These are phyloP conservation scores for Caenorhabditis inopinata DNA, from an alignment of 1,140 invertebrate species.

Conservation along the genomic window DNA sequence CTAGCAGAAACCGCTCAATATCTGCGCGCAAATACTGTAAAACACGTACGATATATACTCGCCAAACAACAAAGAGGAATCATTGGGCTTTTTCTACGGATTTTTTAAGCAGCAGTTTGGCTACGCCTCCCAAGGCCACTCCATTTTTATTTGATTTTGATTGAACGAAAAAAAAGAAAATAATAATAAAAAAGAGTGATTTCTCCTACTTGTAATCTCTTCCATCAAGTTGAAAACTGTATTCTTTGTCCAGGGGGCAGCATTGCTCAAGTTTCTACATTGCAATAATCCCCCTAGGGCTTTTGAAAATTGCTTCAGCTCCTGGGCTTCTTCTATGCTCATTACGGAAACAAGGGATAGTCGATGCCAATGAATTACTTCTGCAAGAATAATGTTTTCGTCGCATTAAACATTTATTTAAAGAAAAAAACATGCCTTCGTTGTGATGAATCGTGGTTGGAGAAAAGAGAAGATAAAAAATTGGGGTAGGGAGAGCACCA, in stretches of 20 bases:
- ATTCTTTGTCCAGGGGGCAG: background rate
- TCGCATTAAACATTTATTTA: too few species aligned
- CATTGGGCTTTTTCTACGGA: too few species aligned
- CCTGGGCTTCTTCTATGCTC: background rate
- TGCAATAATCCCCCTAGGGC: background rate
- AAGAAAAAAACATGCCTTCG: background rate
- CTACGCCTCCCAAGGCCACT: too few species aligned
- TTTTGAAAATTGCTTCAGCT: background rate
- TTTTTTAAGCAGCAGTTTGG: too few species aligned
- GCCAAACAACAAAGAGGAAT: too few species aligned
- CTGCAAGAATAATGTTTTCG: background rate
- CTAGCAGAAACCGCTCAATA: too few species aligned
- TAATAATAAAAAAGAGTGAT: too few species aligned
- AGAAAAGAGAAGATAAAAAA: background rate
- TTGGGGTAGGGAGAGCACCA: background rate
- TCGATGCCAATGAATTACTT: background rate
- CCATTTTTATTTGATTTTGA: too few species aligned
- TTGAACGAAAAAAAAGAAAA: too few species aligned
- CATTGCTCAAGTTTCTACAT: background rate
- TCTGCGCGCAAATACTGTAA: too few species aligned
- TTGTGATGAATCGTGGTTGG: background rate
- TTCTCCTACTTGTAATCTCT: conserved; percentile 8
- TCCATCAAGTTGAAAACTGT: conserved; percentile 14
- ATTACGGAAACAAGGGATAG: background rate
- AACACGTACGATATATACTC: too few species aligned